These are phyloP conservation scores for Columba livia DNA, from an alignment of 2,113 vertebrate genomes.

Conservation along the genomic window DNA sequence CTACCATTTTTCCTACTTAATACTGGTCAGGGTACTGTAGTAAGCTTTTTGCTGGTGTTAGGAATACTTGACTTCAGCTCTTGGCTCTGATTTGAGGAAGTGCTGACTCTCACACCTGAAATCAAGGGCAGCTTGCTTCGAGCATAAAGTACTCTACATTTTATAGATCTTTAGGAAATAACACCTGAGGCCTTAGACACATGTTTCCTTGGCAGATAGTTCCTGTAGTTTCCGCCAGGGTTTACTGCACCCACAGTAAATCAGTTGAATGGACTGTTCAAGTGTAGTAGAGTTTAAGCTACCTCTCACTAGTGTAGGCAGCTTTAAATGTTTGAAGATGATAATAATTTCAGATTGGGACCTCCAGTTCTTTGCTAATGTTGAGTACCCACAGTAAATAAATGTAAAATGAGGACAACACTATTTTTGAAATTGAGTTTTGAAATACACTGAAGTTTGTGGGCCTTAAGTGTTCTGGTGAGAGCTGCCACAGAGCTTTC, in stretches of 20 bases:
- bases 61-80: background rate
- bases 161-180: background rate
- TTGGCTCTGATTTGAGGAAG: background rate
- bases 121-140: slow-evolving; percentile 21
- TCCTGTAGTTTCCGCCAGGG: background rate
- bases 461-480: background rate
- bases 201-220: background rate
- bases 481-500: background rate
- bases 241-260: background rate
- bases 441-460: background rate
- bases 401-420: background rate
- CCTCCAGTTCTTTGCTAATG: background rate
- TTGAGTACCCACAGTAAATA: background rate
- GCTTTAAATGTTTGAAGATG: background rate
- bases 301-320: background rate
- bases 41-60: background rate
- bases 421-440: background rate
- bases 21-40: background rate
- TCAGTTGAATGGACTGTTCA: background rate
- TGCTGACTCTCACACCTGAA: background rate
- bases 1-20: fast-evolving
- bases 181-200: background rate
- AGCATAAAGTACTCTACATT: background rate
- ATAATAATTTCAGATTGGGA: background rate
- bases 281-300: background rate